Conservation (phyloP, 2,797 vertebrate genomes). For the Yasuhikotakia modesta region DNA sequence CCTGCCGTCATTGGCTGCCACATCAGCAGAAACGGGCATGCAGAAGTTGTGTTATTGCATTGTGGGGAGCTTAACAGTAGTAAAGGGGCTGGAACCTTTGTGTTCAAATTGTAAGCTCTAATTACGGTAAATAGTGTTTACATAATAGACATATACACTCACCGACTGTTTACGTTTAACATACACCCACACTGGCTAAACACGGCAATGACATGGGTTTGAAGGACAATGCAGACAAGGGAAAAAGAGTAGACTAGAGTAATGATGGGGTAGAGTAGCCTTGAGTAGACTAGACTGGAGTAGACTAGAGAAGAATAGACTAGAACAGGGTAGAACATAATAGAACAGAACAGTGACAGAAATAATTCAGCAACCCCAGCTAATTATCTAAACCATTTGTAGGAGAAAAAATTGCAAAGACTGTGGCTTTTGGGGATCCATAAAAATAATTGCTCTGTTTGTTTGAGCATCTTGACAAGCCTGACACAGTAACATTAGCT, state of each 20-base stretch:
- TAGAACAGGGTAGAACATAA: too few species aligned
- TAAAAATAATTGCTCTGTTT: background rate
- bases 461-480: background rate
- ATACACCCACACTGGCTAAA: background rate
- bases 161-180: background rate
- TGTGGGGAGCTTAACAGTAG: slow-evolving; percentile 30
- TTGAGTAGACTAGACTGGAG: background rate
- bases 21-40: slow-evolving; percentile 45
- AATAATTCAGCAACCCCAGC: background rate
- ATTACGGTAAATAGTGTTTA: slow-evolving; percentile 43
- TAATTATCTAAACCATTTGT: background rate
- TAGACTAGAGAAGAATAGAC: background rate
- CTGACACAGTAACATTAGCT: background rate
- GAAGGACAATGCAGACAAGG: background rate
- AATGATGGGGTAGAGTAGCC: background rate
- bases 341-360: too few species aligned
- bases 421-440: background rate
- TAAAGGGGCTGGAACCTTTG: slow-evolving; percentile 19
- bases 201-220: slow-evolving; percentile 6
- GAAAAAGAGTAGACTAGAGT: background rate
- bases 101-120: slow-evolving; percentile 28
- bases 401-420: background rate
- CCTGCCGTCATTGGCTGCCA: slow-evolving; percentile 56
- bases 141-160: slow-evolving; percentile 1
- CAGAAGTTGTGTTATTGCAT: slow-evolving; percentile 43